These are phyloP conservation scores for Strigops habroptila DNA, from an alignment of 2,113 vertebrate species.

Conservation along the genomic window DNA sequence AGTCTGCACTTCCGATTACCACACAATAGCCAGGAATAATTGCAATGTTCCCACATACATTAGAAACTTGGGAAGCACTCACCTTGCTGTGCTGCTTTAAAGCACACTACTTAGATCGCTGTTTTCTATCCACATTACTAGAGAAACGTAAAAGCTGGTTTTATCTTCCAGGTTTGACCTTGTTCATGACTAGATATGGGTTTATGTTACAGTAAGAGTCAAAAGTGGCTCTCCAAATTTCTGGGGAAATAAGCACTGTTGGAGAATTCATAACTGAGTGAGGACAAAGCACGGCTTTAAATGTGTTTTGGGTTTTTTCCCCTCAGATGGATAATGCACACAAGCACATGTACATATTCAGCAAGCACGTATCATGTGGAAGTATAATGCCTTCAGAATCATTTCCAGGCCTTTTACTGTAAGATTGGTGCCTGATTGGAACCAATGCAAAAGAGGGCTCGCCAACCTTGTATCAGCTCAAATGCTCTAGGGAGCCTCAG, in stretches of 20 bases:
- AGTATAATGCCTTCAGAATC: neutral
- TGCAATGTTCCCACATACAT: neutral
- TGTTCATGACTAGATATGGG: neutral
- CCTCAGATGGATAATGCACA: neutral
- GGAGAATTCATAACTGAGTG: neutral
- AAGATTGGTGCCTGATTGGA: neutral
- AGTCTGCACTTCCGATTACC: neutral
- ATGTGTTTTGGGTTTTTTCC: rapidly evolving
- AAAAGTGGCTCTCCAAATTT: neutral
- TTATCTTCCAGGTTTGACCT: neutral
- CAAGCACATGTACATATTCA: rapidly evolving
- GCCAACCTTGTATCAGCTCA: neutral
- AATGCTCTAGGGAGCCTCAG: neutral
- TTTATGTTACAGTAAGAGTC: neutral
- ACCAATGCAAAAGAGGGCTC: neutral
- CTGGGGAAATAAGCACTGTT: neutral
- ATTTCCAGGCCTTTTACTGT: neutral
- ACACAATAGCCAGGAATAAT: neutral
- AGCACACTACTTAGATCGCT: neutral
- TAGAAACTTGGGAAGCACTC: neutral
- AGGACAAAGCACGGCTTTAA: neutral
- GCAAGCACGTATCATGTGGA: neutral
- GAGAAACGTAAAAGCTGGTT: neutral
- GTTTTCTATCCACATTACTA: neutral
- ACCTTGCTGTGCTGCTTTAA: neutral